phyloP scores from a whole-genome alignment of 37 sponge, comb jelly and placozoan species.

The Theonella swinhoei region DNA sequence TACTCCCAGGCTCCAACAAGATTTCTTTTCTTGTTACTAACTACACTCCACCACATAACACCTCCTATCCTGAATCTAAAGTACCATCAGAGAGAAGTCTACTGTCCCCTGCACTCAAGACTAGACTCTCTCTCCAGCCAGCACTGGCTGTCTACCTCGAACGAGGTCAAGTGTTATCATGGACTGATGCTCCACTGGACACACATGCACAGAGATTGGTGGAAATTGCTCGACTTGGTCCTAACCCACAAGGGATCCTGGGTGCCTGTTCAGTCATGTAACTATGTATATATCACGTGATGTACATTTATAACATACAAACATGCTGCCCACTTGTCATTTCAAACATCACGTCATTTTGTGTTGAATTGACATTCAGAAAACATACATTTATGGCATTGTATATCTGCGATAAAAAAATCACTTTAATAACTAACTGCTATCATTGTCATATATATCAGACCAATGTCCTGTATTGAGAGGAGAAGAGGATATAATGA shows the following conservation, averaged over 20 bases:
- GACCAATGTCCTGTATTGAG: conserved; percentile 47
- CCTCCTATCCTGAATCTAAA: not conserved
- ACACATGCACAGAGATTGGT: conserved; percentile 59
- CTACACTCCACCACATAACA: conserved; percentile 7
- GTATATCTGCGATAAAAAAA: no score
- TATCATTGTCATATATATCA: conserved; percentile 5
- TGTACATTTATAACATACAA: not conserved
- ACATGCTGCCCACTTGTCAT: not conserved
- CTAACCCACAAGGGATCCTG: conserved; percentile 46
- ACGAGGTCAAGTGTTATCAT: conserved; percentile 70
- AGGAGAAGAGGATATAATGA: not conserved
- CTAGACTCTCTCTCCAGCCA: conserved; percentile 47
- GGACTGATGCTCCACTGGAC: conserved; percentile 55
- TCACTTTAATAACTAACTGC: not conserved
- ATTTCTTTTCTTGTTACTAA: conserved; percentile 67
- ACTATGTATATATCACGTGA: no score
- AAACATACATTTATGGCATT: not conserved
- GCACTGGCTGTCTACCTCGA: conserved; percentile 57
- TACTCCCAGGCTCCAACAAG: conserved; percentile 69
- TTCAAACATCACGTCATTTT: not conserved
- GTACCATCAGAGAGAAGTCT: not conserved
- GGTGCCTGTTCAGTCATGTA: not conserved
- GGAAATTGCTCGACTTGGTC: conserved; percentile 45
- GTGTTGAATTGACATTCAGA: not conserved
- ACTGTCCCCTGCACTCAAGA: conserved; percentile 33